Conservation (phyloP, 2,797 vertebrate species). For the Merluccius polli region DNA sequence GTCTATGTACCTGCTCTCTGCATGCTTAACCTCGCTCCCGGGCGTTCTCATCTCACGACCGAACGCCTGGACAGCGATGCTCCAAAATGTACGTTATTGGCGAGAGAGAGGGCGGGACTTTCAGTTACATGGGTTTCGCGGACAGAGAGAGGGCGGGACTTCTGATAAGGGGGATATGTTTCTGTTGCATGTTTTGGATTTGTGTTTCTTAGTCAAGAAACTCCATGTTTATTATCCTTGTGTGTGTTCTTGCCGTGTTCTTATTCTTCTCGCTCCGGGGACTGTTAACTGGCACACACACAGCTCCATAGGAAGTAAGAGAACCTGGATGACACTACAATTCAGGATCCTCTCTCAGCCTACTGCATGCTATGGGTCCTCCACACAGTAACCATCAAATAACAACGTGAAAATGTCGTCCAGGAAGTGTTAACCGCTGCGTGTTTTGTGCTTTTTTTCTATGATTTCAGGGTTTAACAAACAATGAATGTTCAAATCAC, state of each 20-base stretch:
- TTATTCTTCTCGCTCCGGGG: too few relatives aligned
- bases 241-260: too few relatives aligned
- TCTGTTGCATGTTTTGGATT: too few relatives aligned
- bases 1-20: background rate
- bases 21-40: background rate
- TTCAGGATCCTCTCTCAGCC: background rate
- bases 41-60: background rate
- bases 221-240: too few relatives aligned
- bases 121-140: too few relatives aligned
- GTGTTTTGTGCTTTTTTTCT: background rate
- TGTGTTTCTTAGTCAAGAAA: too few relatives aligned
- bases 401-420: background rate
- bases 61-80: background rate
- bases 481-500: conserved; percentile 99
- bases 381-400: background rate
- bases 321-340: too few relatives aligned
- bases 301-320: too few relatives aligned
- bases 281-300: too few relatives aligned
- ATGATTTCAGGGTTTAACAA: conserved; percentile 84
- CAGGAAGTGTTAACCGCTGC: background rate
- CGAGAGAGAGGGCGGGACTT: background rate
- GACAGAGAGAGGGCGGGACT: background rate
- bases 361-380: background rate
- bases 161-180: too few relatives aligned
- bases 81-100: background rate